A percentile compares a stretch with the other conserved stretches of the same genome.
Conservation (phyloP, 2,888 invertebrate species). For the Phortica okadai region DNA sequence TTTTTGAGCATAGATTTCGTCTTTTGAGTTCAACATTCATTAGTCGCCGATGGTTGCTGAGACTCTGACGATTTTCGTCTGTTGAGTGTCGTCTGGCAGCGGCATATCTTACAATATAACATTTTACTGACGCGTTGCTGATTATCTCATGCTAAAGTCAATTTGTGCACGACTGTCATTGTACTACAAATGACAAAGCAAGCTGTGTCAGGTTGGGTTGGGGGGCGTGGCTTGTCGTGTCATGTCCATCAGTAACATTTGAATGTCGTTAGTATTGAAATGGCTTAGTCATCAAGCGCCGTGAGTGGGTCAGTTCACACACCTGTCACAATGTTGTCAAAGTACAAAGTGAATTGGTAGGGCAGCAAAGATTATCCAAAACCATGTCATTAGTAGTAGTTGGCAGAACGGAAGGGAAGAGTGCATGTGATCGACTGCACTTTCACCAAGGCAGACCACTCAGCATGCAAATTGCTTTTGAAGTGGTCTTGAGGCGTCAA, state of each 20-base stretch:
- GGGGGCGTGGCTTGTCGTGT: not conserved
- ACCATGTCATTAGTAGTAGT: slow-evolving; percentile 8
- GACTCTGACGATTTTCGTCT: not conserved
- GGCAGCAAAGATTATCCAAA: slow-evolving; percentile 1
- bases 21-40: slow-evolving; percentile 24
- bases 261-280: slow-evolving; percentile 62
- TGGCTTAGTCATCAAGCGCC: slow-evolving; percentile 1
- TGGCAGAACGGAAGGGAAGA: not conserved
- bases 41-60: not conserved
- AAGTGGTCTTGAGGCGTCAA: not conserved
- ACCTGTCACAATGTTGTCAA: not conserved
- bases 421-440: not conserved
- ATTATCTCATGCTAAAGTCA: slow-evolving; percentile 10
- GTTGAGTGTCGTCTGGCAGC: not conserved
- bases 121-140: not conserved
- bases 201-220: slow-evolving; percentile 29
- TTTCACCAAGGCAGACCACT: slow-evolving; percentile 19
- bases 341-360: slow-evolving; percentile 38
- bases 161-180: not conserved
- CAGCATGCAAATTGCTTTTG: slow-evolving; percentile 20
- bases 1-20: not conserved
- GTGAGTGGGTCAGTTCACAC: slow-evolving; percentile 12
- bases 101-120: not conserved
- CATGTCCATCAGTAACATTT: slow-evolving; percentile 55
- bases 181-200: not conserved